Conservation (phyloP, 2,797 vertebrate genomes). For the Gila robusta region DNA sequence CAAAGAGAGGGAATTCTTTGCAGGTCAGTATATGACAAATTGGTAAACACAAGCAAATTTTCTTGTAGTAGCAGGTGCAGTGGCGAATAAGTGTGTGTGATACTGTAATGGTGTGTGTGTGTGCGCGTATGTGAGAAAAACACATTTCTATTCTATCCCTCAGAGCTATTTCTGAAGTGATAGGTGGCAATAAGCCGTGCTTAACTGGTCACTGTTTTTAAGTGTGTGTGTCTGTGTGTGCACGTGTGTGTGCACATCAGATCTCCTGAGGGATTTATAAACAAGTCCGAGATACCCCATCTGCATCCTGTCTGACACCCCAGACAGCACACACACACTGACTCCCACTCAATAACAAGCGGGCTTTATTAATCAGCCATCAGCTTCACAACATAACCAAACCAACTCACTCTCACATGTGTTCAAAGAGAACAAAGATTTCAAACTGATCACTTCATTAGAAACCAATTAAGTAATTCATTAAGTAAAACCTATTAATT, state of each 20-base stretch:
- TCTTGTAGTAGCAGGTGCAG: slow-evolving; percentile 27
- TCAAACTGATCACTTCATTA: background rate
- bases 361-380: slow-evolving; percentile 20
- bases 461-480: background rate
- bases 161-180: slow-evolving; percentile 22
- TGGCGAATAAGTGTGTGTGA: slow-evolving; percentile 15
- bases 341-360: slow-evolving; percentile 19
- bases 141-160: slow-evolving; percentile 21
- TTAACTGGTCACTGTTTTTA: slow-evolving; percentile 3
- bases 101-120: background rate
- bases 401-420: background rate
- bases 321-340: slow-evolving; percentile 37
- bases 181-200: slow-evolving; percentile 1
- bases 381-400: slow-evolving; percentile 11
- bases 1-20: slow-evolving; percentile 2
- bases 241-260: background rate
- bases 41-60: slow-evolving; percentile 27
- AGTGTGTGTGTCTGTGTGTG: background rate
- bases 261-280: slow-evolving; percentile 51
- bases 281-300: slow-evolving; percentile 55
- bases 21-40: background rate
- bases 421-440: background rate
- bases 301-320: slow-evolving; percentile 62
- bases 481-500: background rate
- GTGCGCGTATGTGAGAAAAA: slow-evolving; percentile 10